Base-by-base conservation (phyloP, 2,888 invertebrate species). In the Athetis lepigone region DNA sequence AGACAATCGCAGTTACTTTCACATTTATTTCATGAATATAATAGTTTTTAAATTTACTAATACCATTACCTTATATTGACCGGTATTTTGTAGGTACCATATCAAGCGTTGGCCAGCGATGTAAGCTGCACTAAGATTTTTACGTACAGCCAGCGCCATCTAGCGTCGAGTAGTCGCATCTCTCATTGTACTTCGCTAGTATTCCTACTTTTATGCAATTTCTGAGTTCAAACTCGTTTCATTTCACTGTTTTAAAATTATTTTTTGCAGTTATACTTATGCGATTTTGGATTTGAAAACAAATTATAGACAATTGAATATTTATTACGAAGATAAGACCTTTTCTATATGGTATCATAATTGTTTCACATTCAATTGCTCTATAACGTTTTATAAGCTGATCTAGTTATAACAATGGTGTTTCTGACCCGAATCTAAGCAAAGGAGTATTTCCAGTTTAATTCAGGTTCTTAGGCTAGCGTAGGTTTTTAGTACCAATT, bases 81-180 rank as follows among this genome's bases (percentile, higher is more conserved):
- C 16, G 21, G 27, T 18, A 56, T 23, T 13, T 39, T 9, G 2
- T 16, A 23, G 25, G 16, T 7, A 39, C 18, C 8, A 40, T 23
- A 49, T 9, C 2, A 9, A 42, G 16, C 40, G 46, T 65, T 37
- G 18, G 9, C 33, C 0, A 13, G 40, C 23, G 8, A 11, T 18
- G 11, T 18, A 1, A 5, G 4, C 2, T 23, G 0, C 9, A 23
- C 13, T 49, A 2, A 25, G 16, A 11, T 50, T 52, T 47, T 11
- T 19, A 27, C 2, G 18, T 13, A 83, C 85, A 29, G 6, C 70
- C 85, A 83, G 46, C 91, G 93, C 91, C 93, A 93, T 91, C 93
- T 91, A 84, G 78, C 78, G 83, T 46, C 80, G 89, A 89, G 87
- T 91, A 91, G 93, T 46, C 18, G 57, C 36, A 88, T 74, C 36